Percentiles rank a stretch among this genome's conserved stretches.
phyloP scores from a whole-genome alignment of 1,140 invertebrate species.

The Leptestheria dahalacensis region DNA sequence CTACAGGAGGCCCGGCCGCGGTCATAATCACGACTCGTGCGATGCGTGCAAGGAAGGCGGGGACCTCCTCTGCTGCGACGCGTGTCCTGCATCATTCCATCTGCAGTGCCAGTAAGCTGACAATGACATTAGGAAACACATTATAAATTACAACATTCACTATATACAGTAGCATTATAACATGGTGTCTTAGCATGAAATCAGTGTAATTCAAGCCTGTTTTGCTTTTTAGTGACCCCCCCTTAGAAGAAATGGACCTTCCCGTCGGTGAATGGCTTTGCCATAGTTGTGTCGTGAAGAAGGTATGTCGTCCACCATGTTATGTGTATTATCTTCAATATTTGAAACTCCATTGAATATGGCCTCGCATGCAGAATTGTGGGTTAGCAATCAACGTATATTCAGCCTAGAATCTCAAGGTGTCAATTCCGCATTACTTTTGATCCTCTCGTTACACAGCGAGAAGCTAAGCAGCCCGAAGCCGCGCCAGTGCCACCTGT shows the following conservation, averaged over 20 bases:
- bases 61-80: conserved; percentile 87
- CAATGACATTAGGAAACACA: too few relatives aligned
- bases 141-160: too few relatives aligned
- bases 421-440: conserved; percentile 15
- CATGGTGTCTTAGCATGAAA: too few relatives aligned
- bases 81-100: conserved; percentile 88
- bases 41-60: conserved; percentile 85
- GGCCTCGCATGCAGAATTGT: too few relatives aligned
- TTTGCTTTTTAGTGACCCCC: conserved; percentile 55
- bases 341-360: too few relatives aligned
- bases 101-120: conserved; percentile 65
- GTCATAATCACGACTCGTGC: conserved; percentile 85
- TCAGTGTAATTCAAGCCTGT: conserved; percentile 3
- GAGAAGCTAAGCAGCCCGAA: background rate
- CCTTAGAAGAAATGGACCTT: conserved; percentile 69
- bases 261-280: conserved; percentile 84
- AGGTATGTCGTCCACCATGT: conserved; percentile 23
- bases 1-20: conserved; percentile 65
- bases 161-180: too few relatives aligned
- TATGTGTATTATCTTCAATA: conserved; percentile 1
- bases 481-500: conserved; percentile 12
- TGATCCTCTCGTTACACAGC: background rate
- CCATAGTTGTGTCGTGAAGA: conserved; percentile 47
- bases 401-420: conserved; percentile 16
- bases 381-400: conserved; percentile 18